Conservation (phyloP, 2,888 invertebrate genomes). For the Danaus chrysippus region DNA sequence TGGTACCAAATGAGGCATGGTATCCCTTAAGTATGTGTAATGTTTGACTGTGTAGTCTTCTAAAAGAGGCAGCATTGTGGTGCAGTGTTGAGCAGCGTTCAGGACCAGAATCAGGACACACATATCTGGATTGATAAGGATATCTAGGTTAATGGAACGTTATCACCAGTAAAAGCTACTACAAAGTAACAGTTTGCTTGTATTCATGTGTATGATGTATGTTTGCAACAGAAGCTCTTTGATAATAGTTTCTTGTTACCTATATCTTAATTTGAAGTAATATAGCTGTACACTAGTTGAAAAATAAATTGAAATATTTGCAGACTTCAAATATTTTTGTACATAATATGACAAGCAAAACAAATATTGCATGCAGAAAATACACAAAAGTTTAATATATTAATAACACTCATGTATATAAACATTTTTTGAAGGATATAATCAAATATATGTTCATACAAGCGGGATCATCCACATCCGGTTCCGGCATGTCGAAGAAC, state of each 20-base stretch:
- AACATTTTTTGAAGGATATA: not conserved
- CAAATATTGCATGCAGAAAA: too few relatives aligned
- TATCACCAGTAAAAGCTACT: not conserved
- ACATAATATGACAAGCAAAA: not conserved
- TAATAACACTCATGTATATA: not conserved
- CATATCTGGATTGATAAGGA: constrained; percentile 77
- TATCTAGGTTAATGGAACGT: constrained; percentile 3
- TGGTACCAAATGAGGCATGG: constrained; percentile 95
- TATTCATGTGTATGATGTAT: not conserved
- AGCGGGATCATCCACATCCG: constrained; percentile 96
- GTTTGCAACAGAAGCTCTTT: too few relatives aligned
- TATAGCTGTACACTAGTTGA: too few relatives aligned
- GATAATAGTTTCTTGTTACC: too few relatives aligned
- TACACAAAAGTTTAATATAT: too few relatives aligned
- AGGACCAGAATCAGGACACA: constrained; percentile 94
- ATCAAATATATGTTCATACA: constrained; percentile 79
- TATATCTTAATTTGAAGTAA: too few relatives aligned
- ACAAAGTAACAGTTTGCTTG: not conserved
- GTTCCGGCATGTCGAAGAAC: constrained; percentile 97
- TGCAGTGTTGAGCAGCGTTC: constrained; percentile 94
- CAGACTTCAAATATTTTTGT: not conserved
- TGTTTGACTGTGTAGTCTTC: constrained; percentile 96
- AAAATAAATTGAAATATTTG: not conserved
- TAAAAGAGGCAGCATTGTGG: constrained; percentile 94
- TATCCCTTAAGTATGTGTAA: constrained; percentile 94